Percentiles rank a stretch among this genome's conserved stretches.
Conservation (phyloP, 2,797 vertebrate genomes). For the Etheostoma perlongum region DNA sequence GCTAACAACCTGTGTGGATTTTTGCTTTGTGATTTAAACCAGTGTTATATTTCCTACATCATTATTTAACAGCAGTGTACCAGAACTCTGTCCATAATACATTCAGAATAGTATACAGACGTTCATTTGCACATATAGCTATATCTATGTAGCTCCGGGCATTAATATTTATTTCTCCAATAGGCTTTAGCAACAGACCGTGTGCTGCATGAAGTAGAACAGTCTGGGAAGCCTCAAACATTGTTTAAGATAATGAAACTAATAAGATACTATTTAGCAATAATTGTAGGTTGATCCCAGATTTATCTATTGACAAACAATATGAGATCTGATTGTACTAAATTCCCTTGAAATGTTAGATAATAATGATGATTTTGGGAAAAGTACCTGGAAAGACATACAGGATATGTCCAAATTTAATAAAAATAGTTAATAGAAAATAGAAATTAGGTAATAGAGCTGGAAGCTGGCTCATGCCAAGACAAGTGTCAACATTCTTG, state of each 20-base stretch:
- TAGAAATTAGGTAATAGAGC: no score
- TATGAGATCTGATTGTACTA: not conserved
- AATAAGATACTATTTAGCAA: no score
- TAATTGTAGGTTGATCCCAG: not conserved
- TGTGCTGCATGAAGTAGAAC: not conserved
- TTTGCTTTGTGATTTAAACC: conserved; percentile 55
- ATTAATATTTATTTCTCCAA: conserved; percentile 33
- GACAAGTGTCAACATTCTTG: no score
- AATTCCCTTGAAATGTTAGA: not conserved
- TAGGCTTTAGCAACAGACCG: not conserved
- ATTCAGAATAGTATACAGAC: conserved; percentile 2
- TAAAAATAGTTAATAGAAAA: no score
- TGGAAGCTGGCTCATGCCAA: no score
- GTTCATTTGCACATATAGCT: conserved; percentile 36
- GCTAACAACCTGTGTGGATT: conserved; percentile 35
- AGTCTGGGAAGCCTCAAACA: not conserved
- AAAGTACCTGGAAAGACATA: no score
- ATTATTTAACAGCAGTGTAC: conserved; percentile 36
- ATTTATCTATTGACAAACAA: no score
- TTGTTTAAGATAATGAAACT: not conserved
- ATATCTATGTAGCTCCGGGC: conserved; percentile 2
- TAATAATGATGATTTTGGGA: no score
- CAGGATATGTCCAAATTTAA: no score
- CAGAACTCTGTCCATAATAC: conserved; percentile 26
- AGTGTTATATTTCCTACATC: conserved; percentile 17